Conservation (phyloP, 2,113 vertebrate species). For the Setophaga petechia region DNA sequence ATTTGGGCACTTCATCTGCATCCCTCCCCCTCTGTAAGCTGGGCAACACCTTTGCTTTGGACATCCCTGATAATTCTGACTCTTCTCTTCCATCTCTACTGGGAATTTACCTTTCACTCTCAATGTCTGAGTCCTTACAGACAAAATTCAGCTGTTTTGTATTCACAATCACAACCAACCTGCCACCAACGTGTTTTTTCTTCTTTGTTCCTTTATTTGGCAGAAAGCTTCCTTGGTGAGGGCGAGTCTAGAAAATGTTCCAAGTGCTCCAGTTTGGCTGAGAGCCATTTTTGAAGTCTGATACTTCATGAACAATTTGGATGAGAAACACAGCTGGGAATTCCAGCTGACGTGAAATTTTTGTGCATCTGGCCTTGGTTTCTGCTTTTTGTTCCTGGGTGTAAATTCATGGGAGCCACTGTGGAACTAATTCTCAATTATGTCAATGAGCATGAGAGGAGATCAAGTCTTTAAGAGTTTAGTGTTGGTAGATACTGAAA, state of each 20-base stretch:
- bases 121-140: not conserved
- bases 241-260: conserved; percentile 7
- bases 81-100: not conserved
- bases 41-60: not conserved
- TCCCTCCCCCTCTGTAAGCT: not conserved
- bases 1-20: not conserved
- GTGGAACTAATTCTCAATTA: conserved; percentile 36
- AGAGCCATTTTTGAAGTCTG: conserved; percentile 28
- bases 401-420: not conserved
- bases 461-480: conserved; percentile 16
- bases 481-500: not conserved
- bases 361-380: conserved; percentile 29
- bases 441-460: not conserved
- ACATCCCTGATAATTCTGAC: not conserved
- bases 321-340: conserved; percentile 51
- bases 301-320: conserved; percentile 19
- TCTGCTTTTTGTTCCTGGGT: conserved; percentile 11
- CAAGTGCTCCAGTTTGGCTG: conserved; percentile 3
- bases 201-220: not conserved
- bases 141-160: not conserved
- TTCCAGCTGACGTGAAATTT: conserved; percentile 9
- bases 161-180: not conserved
- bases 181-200: not conserved
- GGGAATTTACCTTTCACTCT: not conserved
- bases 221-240: not conserved